Percentiles rank a stretch among this genome's conserved stretches.
Evolutionary conservation across 2,888 invertebrate species (phyloP).

Genomic region (Lithophane ornitopus): DNA sequence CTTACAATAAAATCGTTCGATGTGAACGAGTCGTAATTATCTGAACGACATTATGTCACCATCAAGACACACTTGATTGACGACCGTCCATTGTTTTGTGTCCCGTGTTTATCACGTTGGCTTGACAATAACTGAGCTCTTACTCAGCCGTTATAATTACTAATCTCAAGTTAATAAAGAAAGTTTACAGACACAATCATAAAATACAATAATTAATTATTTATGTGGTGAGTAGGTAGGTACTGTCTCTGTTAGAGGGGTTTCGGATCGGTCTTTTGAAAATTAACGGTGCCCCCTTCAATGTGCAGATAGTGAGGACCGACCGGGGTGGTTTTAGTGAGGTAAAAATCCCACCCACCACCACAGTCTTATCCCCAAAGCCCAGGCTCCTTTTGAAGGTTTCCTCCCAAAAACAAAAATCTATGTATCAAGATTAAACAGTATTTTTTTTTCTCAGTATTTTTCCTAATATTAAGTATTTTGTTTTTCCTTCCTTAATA

Average conservation of each 20-base stretch:
- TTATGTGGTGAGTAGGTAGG: background rate
- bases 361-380: background rate
- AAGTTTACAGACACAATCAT: too few relatives aligned
- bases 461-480: background rate
- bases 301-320: background rate
- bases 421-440: background rate
- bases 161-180: background rate
- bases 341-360: background rate
- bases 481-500: background rate
- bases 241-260: background rate
- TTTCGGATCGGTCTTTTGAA: background rate
- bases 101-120: background rate
- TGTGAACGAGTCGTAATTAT: slow-evolving; percentile 9
- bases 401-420: background rate
- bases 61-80: slow-evolving; percentile 21
- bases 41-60: slow-evolving; percentile 14
- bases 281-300: too few relatives aligned
- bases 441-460: background rate
- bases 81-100: slow-evolving; percentile 36
- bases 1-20: background rate
- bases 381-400: background rate
- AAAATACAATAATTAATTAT: background rate
- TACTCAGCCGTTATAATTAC: background rate
- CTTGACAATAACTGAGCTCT: background rate
- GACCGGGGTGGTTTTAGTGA: background rate